Base-by-base conservation (phyloP, 2,888 invertebrate species). In the Drosophila rubida region DNA sequence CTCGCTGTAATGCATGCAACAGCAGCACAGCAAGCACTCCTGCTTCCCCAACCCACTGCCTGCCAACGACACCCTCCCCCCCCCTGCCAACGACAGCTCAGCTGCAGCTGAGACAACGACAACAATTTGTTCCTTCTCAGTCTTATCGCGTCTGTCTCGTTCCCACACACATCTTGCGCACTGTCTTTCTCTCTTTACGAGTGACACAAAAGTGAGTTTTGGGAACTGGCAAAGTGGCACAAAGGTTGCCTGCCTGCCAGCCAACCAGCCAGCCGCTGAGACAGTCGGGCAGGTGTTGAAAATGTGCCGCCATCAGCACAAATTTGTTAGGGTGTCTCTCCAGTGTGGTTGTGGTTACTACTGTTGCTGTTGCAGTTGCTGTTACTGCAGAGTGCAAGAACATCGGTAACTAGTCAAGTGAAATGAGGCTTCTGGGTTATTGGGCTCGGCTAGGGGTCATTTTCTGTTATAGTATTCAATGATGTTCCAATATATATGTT, bases 211-310 rank as follows among this genome's bases (percentile, higher is more conserved):
- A 82, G 87, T 82, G 84, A 82, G 87, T 86, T 82, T 82, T 82
- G 87, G 87, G 87, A 82, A 82, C 85, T 86, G 81, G 82, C 87
- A 84, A 84, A 84, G 87, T 84, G 78, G 84, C 84, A 84, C 84
- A 84, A 84, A 84, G 84, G 84, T 84, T 84, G 85, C 87, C 78
- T 11, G 30, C 39, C 62, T 68, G 66, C 59, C 64, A 45, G 50
- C 45, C n/a, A 54, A 3, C 25, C 25, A 25, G 25, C 0, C 25
- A 25, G 55, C 45, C 69, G n/a, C n/a, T n/a, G n/a, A 78, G 72
- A 75, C 76, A 81, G 72, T 64, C 55, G 63, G 82, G 80, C 80
- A 83, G 87, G 81, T 87, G 87, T 87, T 87, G 87, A 82, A 86
- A 80, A 82, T 82, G 83, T 86, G 83, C 86, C 80, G 80, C 69